phyloP scores from a whole-genome alignment of 2,797 vertebrate genomes.

The Apodemus agrarius region DNA sequence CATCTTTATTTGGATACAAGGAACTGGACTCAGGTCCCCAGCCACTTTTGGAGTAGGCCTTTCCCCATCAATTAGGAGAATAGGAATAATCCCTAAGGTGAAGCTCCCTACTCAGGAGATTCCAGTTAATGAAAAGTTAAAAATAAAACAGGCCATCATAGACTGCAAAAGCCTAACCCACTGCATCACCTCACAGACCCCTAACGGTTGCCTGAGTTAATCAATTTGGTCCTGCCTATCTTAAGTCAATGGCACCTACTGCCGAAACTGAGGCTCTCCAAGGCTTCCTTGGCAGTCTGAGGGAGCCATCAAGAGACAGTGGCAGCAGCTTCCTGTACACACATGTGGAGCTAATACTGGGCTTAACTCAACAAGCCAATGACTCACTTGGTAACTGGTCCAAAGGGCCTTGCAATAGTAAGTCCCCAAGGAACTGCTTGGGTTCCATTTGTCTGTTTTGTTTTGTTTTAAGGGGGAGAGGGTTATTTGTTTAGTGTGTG shows the following conservation, averaged over 20 bases:
- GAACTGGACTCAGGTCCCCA: background rate
- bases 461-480: background rate
- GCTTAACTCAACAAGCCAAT: background rate
- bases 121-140: background rate
- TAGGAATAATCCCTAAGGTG: background rate
- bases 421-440: background rate
- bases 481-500: background rate
- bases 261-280: background rate
- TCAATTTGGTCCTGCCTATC: too few relatives aligned
- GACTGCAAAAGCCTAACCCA: background rate
- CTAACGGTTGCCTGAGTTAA: background rate
- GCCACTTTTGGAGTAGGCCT: background rate
- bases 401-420: background rate
- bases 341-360: fast-evolving
- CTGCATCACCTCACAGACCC: background rate
- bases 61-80: background rate
- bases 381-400: background rate
- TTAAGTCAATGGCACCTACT: background rate
- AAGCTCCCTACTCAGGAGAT: background rate
- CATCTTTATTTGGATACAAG: background rate
- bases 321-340: background rate
- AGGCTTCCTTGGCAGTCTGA: background rate
- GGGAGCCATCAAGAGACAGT: background rate
- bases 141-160: background rate
- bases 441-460: background rate